Evolutionary conservation across 2,797 vertebrate species (phyloP).

Genomic region (Neoniphon sammara): DNA sequence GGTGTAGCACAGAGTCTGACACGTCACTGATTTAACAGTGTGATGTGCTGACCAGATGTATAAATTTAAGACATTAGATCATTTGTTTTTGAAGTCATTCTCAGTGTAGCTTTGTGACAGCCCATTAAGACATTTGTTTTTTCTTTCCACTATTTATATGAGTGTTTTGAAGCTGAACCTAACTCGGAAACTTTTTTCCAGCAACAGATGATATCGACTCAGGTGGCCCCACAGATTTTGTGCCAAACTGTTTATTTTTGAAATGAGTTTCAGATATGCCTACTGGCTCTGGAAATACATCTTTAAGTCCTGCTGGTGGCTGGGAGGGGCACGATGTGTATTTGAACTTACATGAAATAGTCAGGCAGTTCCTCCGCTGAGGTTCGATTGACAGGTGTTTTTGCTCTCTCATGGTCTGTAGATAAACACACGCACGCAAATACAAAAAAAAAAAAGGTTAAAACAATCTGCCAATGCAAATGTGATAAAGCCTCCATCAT

Average conservation of each 20-base stretch:
- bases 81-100: constrained; percentile 60
- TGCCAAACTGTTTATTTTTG: constrained; percentile 3
- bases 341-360: constrained; percentile 87
- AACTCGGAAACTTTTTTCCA: constrained; percentile 7
- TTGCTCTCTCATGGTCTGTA: constrained; percentile 76
- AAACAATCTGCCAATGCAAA: constrained; percentile 71
- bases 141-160: constrained; percentile 53
- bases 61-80: constrained; percentile 60
- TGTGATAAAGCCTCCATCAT: constrained; percentile 62
- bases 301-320: constrained; percentile 7
- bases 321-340: constrained; percentile 4
- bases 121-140: constrained; percentile 49
- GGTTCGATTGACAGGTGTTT: constrained; percentile 76
- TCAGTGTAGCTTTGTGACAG: constrained; percentile 52
- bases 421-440: constrained; percentile 52
- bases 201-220: constrained; percentile 16
- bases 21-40: constrained; percentile 41
- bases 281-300: constrained; percentile 20
- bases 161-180: constrained; percentile 53
- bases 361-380: constrained; percentile 81
- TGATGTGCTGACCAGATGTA: constrained; percentile 77
- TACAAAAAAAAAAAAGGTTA: constrained; percentile 50
- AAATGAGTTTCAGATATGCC: neutral
- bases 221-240: constrained; percentile 3
- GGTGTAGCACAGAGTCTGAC: constrained; percentile 30